phyloP scores from a whole-genome alignment of 2,888 invertebrate genomes.

The Bugulina stolonifera region DNA sequence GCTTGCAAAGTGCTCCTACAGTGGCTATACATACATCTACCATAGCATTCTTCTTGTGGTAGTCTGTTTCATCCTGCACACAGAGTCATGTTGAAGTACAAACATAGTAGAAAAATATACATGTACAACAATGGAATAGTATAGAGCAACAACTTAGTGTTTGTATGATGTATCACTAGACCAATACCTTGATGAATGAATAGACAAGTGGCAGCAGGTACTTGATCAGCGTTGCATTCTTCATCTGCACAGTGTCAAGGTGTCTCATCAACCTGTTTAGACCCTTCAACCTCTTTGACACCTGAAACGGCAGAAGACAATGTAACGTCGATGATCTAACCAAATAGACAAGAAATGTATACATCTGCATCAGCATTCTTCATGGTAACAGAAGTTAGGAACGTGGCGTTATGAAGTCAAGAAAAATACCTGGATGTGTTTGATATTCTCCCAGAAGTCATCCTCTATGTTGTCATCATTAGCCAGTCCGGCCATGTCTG shows the following conservation, averaged over 20 bases:
- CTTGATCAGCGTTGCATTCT: slow-evolving; percentile 64
- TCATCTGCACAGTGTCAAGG: slow-evolving; percentile 40
- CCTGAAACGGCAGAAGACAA: too few species aligned
- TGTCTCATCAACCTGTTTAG: slow-evolving; percentile 60
- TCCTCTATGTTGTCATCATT: slow-evolving; percentile 67
- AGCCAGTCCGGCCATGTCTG: slow-evolving; percentile 37
- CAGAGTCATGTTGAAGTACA: too few species aligned
- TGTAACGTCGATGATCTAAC: too few species aligned
- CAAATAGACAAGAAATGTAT: too few species aligned
- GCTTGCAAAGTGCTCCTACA: slow-evolving; percentile 67
- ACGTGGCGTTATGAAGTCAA: too few species aligned
- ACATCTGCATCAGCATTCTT: too few species aligned
- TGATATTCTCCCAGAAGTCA: slow-evolving; percentile 90
- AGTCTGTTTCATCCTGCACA: slow-evolving; percentile 10
- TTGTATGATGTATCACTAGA: slow-evolving; percentile 55
- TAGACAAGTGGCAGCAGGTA: slow-evolving; percentile 79
- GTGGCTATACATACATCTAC: slow-evolving; percentile 79
- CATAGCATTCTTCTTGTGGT: slow-evolving; percentile 46
- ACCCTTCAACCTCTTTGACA: slow-evolving; percentile 78
- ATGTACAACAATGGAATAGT: not conserved
- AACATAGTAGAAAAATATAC: not conserved
- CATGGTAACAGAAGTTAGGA: too few species aligned
- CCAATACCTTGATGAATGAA: slow-evolving; percentile 69
- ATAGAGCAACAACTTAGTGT: too few species aligned
- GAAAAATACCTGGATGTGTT: slow-evolving; percentile 62